Base-by-base conservation (phyloP, 2,797 vertebrate species). In the Alauda arvensis region DNA sequence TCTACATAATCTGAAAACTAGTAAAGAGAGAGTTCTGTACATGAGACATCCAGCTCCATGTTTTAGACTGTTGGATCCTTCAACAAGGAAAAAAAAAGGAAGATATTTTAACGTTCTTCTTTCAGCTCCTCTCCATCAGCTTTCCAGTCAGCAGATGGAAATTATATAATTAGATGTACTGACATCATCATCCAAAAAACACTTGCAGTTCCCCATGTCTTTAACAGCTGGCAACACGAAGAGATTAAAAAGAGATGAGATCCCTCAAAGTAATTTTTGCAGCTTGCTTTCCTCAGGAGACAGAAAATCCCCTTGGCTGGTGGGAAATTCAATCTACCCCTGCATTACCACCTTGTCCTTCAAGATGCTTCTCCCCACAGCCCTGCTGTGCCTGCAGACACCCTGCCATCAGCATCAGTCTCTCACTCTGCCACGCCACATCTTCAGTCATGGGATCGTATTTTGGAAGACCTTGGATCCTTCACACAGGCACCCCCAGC, bases 141-240 rank as follows among this genome's bases (percentile, higher is more conserved):
- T 77, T 85, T 75, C 66, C 45, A 83, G 66, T 68, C 81, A 91
- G 55, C 78, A 94, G 89, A 92, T 88, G 77, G 76, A 92, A 92
- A 88, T 84, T 82, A 86, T 81, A 71, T 61, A 88, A 84, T 82
- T 84, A 68, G 90, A 53, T 40, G 66, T 79, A 77, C 63, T 66
- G 66, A 80, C 77, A 89, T 43, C 43, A 81, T 78, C 49, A 69
- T 43, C 55, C 48, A 82, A 77, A 71, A 85, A 82, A 37, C 45
- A 77, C 75, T 93, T 80, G 72, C 86, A 75, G 78, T 48, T 87
- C 84, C n/a, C 56, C 1, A 1, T 33, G 81, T 80, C 45, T 81
- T 70, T 68, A 93, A 80, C 86, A 93, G 88, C 76, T 88, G 83
- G 71, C 66, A 87, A 84, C 56, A 86, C 3, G 8, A 52, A 45